Conservation (phyloP, 2,113 vertebrate genomes). For the Seriola dumerili region DNA sequence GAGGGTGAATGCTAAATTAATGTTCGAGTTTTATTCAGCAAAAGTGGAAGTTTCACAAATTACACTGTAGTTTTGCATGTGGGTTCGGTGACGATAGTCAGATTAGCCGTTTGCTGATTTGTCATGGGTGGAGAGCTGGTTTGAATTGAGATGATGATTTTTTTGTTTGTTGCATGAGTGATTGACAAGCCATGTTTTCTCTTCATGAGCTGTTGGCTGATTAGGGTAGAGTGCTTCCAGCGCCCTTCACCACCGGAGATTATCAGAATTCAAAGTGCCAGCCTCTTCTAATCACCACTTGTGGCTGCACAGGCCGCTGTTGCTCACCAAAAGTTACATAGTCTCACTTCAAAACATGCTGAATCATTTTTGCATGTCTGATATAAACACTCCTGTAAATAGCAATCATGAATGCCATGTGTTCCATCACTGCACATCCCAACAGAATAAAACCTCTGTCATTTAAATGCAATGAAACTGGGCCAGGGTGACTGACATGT, state of each 20-base stretch:
- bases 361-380: constrained; percentile 23
- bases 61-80: no score
- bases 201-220: background rate
- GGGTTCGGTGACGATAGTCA: no score
- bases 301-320: background rate
- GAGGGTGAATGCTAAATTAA: no score
- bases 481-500: constrained; percentile 70
- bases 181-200: background rate
- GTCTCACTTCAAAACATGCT: background rate
- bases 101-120: background rate
- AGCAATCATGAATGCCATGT: constrained; percentile 26
- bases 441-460: constrained; percentile 43
- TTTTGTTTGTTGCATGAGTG: background rate
- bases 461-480: constrained; percentile 63
- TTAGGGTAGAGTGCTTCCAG: background rate
- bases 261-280: background rate
- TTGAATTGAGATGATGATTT: no score
- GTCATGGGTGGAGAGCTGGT: background rate
- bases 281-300: background rate
- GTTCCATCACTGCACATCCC: constrained; percentile 44
- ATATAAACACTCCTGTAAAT: constrained; percentile 39
- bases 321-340: background rate
- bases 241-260: background rate
- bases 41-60: no score
- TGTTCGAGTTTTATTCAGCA: no score